Evolutionary conservation across 2,888 invertebrate species (phyloP).

Genomic region (Pycnomerus fuliginosus): DNA sequence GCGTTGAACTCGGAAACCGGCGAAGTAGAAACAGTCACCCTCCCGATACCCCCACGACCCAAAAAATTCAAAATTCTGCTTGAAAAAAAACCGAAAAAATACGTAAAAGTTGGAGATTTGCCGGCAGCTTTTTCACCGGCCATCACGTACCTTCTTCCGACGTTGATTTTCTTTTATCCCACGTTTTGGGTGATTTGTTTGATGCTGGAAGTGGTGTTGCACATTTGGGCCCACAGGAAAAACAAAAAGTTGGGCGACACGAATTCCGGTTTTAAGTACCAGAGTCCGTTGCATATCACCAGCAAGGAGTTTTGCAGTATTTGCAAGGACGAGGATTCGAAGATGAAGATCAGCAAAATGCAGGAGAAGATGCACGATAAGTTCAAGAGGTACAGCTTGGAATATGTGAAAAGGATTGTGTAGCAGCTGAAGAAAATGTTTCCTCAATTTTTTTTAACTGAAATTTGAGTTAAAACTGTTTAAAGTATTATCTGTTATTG

Average conservation of each 20-base stretch:
- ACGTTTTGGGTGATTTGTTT: slow-evolving; percentile 56
- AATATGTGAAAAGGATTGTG: slow-evolving; percentile 43
- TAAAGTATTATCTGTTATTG: too few species aligned
- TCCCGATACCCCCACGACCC: too few species aligned
- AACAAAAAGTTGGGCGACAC: slow-evolving; percentile 62
- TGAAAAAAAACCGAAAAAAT: too few species aligned
- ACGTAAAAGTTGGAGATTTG: too few species aligned
- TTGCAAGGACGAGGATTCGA: slow-evolving; percentile 63
- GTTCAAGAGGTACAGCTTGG: slow-evolving; percentile 41
- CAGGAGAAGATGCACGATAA: slow-evolving; percentile 61
- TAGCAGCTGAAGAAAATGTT: too few species aligned
- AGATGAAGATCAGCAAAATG: slow-evolving; percentile 63
- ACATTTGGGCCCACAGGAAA: slow-evolving; percentile 68
- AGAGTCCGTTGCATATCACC: slow-evolving; percentile 68
- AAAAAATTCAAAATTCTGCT: too few species aligned
- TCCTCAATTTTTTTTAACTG: too few species aligned
- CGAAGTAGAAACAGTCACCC: too few species aligned
- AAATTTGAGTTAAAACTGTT: too few species aligned
- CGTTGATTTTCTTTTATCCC: slow-evolving; percentile 60
- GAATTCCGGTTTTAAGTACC: slow-evolving; percentile 63
- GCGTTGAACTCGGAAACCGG: too few species aligned
- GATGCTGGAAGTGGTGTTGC: slow-evolving; percentile 62
- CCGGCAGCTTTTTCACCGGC: too few species aligned
- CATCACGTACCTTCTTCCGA: slow-evolving; percentile 60
- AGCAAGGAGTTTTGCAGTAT: slow-evolving; percentile 69